phyloP scores from a whole-genome alignment of 2,113 vertebrate species.

The Micronisus gabar region DNA sequence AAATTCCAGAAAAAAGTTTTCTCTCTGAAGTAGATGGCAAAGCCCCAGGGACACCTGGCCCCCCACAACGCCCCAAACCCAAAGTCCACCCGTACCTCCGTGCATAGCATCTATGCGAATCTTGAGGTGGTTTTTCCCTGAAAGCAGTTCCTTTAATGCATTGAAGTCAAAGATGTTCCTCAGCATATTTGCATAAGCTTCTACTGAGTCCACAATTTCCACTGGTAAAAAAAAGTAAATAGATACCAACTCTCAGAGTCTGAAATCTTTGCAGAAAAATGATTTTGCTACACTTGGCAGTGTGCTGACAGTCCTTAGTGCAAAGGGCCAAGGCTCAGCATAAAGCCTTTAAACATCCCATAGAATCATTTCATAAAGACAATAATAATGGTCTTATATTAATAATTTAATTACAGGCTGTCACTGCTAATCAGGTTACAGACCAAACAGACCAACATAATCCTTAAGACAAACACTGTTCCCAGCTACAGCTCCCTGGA shows the following conservation, averaged over 20 bases:
- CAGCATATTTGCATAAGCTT: conserved; percentile 91
- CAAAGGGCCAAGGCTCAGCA: neutral
- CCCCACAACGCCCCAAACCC: neutral
- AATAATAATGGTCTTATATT: neutral
- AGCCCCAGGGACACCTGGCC: neutral
- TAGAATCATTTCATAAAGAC: neutral
- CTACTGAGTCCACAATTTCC: conserved; percentile 96
- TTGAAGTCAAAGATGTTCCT: conserved; percentile 93
- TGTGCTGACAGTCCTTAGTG: neutral
- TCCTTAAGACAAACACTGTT: neutral
- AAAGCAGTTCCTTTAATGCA: conserved; percentile 91
- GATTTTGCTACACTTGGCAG: accelerated
- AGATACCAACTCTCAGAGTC: neutral
- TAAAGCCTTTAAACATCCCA: neutral
- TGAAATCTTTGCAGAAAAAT: neutral
- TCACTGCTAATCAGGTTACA: neutral
- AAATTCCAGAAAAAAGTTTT: neutral
- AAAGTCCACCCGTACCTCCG: conserved; percentile 78
- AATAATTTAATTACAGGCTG: neutral
- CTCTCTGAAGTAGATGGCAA: neutral
- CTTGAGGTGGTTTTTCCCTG: conserved; percentile 86
- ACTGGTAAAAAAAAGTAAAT: conserved; percentile 70
- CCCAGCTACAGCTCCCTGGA: neutral
- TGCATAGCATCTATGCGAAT: conserved; percentile 97
- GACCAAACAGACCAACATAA: neutral